Percentiles rank a stretch among this genome's conserved stretches.
phyloP scores from a whole-genome alignment of 2,797 vertebrate genomes.

The Anableps anableps region DNA sequence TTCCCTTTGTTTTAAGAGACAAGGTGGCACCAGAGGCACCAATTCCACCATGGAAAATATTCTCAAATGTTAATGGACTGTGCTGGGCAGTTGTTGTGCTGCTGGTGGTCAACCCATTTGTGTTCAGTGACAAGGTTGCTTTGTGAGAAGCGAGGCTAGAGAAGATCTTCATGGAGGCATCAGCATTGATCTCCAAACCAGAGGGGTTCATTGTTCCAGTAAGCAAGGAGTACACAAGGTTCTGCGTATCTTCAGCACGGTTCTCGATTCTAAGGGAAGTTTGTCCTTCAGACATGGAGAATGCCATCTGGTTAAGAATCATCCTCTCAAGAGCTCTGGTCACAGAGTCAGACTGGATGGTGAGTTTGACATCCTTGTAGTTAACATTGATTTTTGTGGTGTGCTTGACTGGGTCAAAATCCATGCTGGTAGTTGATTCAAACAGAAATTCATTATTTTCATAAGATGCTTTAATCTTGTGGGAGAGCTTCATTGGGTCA shows the following conservation, averaged over 20 bases:
- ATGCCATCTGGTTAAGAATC: slow-evolving; percentile 82
- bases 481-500: slow-evolving; percentile 81
- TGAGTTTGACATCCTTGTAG: slow-evolving; percentile 85
- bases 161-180: slow-evolving; percentile 83
- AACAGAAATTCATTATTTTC: slow-evolving; percentile 76
- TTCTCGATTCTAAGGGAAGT: slow-evolving; percentile 84
- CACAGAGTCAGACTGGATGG: slow-evolving; percentile 84
- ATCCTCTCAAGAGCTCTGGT: slow-evolving; percentile 80
- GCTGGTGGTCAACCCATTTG: slow-evolving; percentile 85
- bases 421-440: slow-evolving; percentile 83
- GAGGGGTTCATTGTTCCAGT: slow-evolving; percentile 84
- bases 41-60: slow-evolving; percentile 85
- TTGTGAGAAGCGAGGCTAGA: slow-evolving; percentile 87
- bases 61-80: slow-evolving; percentile 86
- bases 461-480: slow-evolving; percentile 82
- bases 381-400: slow-evolving; percentile 80
- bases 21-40: slow-evolving; percentile 83
- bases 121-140: slow-evolving; percentile 82
- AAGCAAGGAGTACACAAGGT: slow-evolving; percentile 82
- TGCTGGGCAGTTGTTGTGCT: slow-evolving; percentile 87
- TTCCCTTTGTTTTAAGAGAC: slow-evolving; percentile 84
- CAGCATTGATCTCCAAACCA: slow-evolving; percentile 87
- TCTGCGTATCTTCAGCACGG: slow-evolving; percentile 80
- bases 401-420: slow-evolving; percentile 83
- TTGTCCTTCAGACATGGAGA: slow-evolving; percentile 79